Percentiles rank a stretch among this genome's conserved stretches.
phyloP scores from a whole-genome alignment of 1,140 invertebrate genomes.

The Meloidogyne hapla region DNA sequence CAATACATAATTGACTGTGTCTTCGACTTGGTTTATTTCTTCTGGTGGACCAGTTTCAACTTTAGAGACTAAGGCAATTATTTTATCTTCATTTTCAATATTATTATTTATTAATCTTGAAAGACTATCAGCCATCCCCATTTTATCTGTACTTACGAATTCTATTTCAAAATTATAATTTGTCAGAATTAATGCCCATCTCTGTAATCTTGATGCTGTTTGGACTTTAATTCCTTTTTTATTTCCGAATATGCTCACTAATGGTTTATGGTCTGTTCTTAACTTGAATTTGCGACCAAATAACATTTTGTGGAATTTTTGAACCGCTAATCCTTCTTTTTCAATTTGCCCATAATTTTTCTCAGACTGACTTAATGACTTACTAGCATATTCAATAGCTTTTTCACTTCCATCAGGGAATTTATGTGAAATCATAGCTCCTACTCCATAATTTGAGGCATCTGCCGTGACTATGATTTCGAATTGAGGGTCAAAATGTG shows the following conservation, averaged over 20 bases:
- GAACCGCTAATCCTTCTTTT: constrained; percentile 66
- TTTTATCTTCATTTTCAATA: background rate
- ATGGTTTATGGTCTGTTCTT: constrained; percentile 6
- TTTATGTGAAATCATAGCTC: constrained; percentile 66
- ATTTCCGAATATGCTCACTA: constrained; percentile 21
- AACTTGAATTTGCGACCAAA: constrained; percentile 64
- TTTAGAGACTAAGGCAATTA: background rate
- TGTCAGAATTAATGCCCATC: constrained; percentile 38
- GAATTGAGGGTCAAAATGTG: constrained; percentile 64
- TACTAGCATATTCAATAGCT: constrained; percentile 64
- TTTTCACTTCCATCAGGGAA: constrained; percentile 63
- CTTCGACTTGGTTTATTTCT: too few relatives aligned
- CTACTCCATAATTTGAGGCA: constrained; percentile 67
- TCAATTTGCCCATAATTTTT: constrained; percentile 66
- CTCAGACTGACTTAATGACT: constrained; percentile 13
- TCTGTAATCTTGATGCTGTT: too few relatives aligned
- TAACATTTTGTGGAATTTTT: constrained; percentile 65
- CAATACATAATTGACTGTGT: too few relatives aligned
- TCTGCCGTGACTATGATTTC: constrained; percentile 66
- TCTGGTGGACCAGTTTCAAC: too few relatives aligned
- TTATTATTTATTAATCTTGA: constrained; percentile 24
- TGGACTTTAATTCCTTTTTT: constrained; percentile 28
- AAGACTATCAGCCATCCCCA: constrained; percentile 31
- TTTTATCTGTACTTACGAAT: constrained; percentile 36
- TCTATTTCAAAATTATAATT: constrained; percentile 26